These are phyloP conservation scores for Furnarius figulus DNA, from an alignment of 2,113 vertebrate species.

Conservation along the genomic window DNA sequence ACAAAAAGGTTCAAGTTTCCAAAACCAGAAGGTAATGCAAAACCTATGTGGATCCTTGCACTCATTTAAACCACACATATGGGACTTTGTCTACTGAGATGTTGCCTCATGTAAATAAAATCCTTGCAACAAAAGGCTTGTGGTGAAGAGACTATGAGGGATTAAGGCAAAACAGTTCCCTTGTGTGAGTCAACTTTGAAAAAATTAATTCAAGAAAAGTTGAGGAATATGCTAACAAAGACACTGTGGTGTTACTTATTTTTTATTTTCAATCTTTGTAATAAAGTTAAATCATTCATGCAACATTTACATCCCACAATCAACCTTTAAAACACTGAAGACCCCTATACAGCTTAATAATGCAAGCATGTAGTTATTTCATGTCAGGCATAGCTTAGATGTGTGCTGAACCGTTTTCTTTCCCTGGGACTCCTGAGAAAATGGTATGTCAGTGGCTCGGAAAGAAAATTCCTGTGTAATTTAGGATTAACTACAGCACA, in stretches of 20 bases:
- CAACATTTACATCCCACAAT: neutral
- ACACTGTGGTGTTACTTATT: neutral
- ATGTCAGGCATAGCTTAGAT: neutral
- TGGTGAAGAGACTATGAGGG: neutral
- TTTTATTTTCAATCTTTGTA: neutral
- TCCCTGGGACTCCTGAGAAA: neutral
- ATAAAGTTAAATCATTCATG: neutral
- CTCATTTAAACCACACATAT: neutral
- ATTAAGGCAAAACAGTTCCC: neutral
- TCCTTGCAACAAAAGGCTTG: neutral
- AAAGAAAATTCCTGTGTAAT: neutral
- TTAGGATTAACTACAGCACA: neutral
- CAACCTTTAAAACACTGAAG: neutral
- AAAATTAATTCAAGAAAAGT: neutral
- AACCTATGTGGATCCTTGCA: neutral
- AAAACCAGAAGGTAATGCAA: neutral
- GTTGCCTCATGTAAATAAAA: neutral
- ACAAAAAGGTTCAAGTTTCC: neutral
- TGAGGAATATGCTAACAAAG: neutral
- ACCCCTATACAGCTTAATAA: neutral
- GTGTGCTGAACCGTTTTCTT: neutral
- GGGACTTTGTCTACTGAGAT: neutral
- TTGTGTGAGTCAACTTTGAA: rapidly evolving
- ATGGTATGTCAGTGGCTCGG: neutral
- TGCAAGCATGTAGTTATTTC: neutral